Base-by-base conservation (phyloP, 2,888 invertebrate species). In the Thumatha senex region DNA sequence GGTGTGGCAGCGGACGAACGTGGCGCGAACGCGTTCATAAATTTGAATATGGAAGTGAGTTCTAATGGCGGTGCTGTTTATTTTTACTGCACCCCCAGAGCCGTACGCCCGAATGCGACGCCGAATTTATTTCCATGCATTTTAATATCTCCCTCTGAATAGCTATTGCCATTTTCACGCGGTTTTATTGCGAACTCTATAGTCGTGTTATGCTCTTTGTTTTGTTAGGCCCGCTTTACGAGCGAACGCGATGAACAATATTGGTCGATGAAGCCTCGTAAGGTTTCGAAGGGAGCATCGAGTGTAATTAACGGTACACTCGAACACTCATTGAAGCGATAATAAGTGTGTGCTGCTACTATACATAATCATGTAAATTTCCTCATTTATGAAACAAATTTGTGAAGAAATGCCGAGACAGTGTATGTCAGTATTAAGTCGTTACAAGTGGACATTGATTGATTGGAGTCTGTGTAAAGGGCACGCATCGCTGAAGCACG, bases 21-120 rank as follows among this genome's bases (percentile, higher is more conserved):
- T 73, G 75, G 74, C 71, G 79, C 74, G 82, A 81, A 83, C 88
- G 84, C 85, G 85, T 89, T 90, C 89, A 89, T 89, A 89, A 89
- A 91, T 91, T 91, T 86, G 89, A 92, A 92, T 92, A 92, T 92
- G 92, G 92, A 92, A 92, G 92, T 92, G 92, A 88, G 89, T 90
- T 89, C 86, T 92, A 90, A 92, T 92, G 88, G 89, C 88, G 86
- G 83, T 86, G 84, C 89, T 92, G 93, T 92, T 92, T 93, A 92
- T 92, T 92, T 92, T 92, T 88, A 90, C 88, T 89, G 90, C 89
- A 91, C 89, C 91, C 91, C 90, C 88, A 83, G 82, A 88, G 84
- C 85, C 78, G 85, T 80, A 85, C 82, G 89, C 82, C 86, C 92
- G 92, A 92, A 92, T 92, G 92, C 92, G 92, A 91, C 90, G 92